Evolutionary conservation across 2,888 invertebrate genomes (phyloP).

Genomic region (Pherbina coryleti): DNA sequence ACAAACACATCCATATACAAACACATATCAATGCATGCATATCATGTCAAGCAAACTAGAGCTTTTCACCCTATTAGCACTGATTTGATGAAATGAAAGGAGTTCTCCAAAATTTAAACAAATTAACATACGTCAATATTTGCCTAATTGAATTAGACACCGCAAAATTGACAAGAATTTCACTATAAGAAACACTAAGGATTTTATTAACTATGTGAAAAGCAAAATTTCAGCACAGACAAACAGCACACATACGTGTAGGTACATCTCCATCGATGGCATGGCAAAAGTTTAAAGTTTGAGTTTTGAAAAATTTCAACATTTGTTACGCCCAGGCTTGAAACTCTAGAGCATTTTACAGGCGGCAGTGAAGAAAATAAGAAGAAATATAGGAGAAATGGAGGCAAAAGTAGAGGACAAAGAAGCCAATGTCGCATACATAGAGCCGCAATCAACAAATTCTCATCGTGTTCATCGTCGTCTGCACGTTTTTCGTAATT

Average conservation of each 20-base stretch:
- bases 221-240: neutral
- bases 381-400: neutral
- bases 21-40: neutral
- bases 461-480: slow-evolving; percentile 2
- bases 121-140: slow-evolving; percentile 64
- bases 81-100: neutral
- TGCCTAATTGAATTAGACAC: slow-evolving; percentile 54
- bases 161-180: neutral
- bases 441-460: neutral
- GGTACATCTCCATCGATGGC: neutral
- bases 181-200: neutral
- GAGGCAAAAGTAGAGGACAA: too few relatives aligned
- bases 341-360: neutral
- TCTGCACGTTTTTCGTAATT: slow-evolving; percentile 45
- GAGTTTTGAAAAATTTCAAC: neutral
- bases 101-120: slow-evolving; percentile 36
- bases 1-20: neutral
- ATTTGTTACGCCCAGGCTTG: slow-evolving; percentile 1
- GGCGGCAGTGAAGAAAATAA: neutral
- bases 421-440: too few relatives aligned
- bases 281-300: neutral
- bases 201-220: neutral
- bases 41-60: neutral
- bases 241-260: neutral
- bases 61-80: neutral